These are phyloP conservation scores for Carassius auratus DNA, from an alignment of 2,113 vertebrate species.

Conservation along the genomic window DNA sequence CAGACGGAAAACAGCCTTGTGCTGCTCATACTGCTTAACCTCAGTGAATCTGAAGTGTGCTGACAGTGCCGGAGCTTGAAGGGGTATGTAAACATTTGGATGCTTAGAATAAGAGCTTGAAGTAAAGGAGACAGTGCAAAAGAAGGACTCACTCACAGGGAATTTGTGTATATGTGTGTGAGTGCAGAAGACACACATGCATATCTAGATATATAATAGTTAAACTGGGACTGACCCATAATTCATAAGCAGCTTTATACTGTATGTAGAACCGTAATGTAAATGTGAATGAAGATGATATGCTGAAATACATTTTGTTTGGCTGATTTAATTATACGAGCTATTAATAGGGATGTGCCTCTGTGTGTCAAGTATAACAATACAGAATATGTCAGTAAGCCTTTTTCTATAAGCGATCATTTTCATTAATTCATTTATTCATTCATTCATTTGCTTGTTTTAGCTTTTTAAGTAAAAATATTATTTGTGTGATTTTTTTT, in stretches of 20 bases:
- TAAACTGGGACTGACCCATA: constrained; percentile 16
- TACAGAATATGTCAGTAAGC: neutral
- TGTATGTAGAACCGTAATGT: neutral
- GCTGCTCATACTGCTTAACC: constrained; percentile 21
- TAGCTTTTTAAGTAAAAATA: no score
- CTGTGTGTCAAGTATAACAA: neutral
- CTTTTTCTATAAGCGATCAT: neutral
- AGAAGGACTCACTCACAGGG: neutral
- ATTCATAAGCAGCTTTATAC: neutral
- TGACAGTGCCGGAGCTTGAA: constrained; percentile 1
- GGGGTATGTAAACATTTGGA: constrained; percentile 21
- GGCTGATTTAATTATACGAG: neutral
- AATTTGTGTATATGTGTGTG: constrained; percentile 13
- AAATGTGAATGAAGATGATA: neutral
- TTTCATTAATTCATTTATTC: neutral
- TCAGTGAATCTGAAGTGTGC: constrained; percentile 15
- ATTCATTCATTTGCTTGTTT: no score
- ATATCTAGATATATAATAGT: constrained; percentile 10
- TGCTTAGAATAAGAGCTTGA: neutral
- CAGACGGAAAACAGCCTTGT: neutral
- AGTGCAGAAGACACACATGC: neutral
- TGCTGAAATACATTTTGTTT: neutral
- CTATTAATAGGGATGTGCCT: neutral
- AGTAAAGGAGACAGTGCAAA: neutral
- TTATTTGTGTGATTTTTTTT: no score